Base-by-base conservation (phyloP, 2,113 vertebrate genomes). In the Bolborhynchus lineola region DNA sequence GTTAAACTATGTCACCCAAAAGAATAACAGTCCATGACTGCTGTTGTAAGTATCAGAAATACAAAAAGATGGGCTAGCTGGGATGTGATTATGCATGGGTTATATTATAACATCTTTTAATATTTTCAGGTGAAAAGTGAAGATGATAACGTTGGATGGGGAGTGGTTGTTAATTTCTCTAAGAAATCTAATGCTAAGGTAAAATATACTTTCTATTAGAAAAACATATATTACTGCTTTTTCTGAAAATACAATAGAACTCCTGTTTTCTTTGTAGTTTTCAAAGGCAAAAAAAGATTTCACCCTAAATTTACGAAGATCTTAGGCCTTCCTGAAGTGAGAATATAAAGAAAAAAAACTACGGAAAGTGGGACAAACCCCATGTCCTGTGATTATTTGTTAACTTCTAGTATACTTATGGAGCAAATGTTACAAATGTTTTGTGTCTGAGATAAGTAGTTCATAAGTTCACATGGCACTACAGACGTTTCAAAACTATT, bases 151-250 rank as follows among this genome's bases (percentile, higher is more conserved):
- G 99, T 99, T 72, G 99, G 99, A 94, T 99, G 99, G 99, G 99
- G 99, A 42, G 98, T 99, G 17, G 98, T 99, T 10, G 98, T 99
- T n/a, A 99, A 99, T 98, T 99, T 99, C 93, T 99, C 98, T 53
- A 99, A 99, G 97, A 99, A 99, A 86, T 95, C 99, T 2, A 99
- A 99, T 42, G 98, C 99, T 68, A 99, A 99, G 98, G 99, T 99
- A 97, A 98, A 86, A 37, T 20, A 18, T 23, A 16, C 37, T 2
- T 57, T 87, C 10, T 3, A 33, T 64, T 82, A 64, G 20, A 57
- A 59, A 60, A 76, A 59, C 33, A 50, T 5, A 8, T 2, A 2
- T 75, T 35, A 53, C 49, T 63, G 12, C 0, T 47, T 89, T 65
- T 84, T 57, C 55, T 76, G 65, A 59, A 78, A 79, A 24, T 21